phyloP scores from a whole-genome alignment of 2,888 invertebrate species.

The Lasioglossum oenotherae region DNA sequence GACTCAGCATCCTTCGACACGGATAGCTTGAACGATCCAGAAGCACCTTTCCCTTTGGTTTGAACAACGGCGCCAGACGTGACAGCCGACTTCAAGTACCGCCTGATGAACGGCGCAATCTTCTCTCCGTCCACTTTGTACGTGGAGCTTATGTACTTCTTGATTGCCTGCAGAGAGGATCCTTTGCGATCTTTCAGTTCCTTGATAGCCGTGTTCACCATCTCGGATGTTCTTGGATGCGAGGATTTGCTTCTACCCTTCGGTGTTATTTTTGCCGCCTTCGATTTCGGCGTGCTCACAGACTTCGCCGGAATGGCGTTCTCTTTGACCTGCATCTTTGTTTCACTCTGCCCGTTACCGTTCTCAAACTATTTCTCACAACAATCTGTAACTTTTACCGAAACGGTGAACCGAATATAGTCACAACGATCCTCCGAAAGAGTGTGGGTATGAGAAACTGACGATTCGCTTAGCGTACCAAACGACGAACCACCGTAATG shows the following conservation, averaged over 20 bases:
- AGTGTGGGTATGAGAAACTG: not conserved
- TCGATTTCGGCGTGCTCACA: conserved; percentile 56
- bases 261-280: conserved; percentile 68
- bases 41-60: conserved; percentile 86
- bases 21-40: conserved; percentile 85
- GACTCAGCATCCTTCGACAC: conserved; percentile 57
- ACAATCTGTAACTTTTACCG: not conserved
- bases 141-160: conserved; percentile 87
- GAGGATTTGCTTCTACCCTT: conserved; percentile 78
- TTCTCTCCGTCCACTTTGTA: conserved; percentile 87
- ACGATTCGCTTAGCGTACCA: not conserved
- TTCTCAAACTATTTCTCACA: not conserved
- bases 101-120: conserved; percentile 86
- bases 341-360: not conserved
- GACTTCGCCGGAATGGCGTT: conserved; percentile 35
- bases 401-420: not conserved
- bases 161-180: conserved; percentile 87
- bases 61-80: conserved; percentile 85
- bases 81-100: conserved; percentile 87
- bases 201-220: conserved; percentile 87
- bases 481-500: not conserved
- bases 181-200: conserved; percentile 86
- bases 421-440: not conserved
- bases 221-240: conserved; percentile 85
- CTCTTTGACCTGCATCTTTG: conserved; percentile 50